Percentiles rank a stretch among this genome's conserved stretches.
Conservation (phyloP, 1,140 invertebrate species). For the Aradophagus sp. region DNA sequence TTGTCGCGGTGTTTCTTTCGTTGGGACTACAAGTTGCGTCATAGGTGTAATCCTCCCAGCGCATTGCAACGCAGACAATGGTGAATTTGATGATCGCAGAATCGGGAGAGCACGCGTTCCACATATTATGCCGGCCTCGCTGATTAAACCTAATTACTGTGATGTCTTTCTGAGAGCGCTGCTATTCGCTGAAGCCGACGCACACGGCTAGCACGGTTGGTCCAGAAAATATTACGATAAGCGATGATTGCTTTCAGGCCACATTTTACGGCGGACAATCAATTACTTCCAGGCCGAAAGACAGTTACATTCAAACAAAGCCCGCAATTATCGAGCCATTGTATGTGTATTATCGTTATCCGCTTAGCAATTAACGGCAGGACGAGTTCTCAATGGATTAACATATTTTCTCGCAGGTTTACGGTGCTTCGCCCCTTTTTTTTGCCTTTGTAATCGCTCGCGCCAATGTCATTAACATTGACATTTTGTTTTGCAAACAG, state of each 20-base stretch:
- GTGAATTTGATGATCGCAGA: slow-evolving; percentile 24
- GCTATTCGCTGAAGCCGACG: slow-evolving; percentile 16
- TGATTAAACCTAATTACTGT: slow-evolving; percentile 18
- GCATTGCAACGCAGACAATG: slow-evolving; percentile 38
- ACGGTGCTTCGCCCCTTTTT: slow-evolving; percentile 23
- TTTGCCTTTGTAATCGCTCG: not conserved
- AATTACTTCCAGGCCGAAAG: slow-evolving; percentile 15
- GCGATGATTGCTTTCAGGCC: slow-evolving; percentile 19
- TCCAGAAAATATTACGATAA: slow-evolving; percentile 28
- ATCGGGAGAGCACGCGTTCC: slow-evolving; percentile 28
- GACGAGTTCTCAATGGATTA: slow-evolving; percentile 32
- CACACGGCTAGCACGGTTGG: slow-evolving; percentile 16
- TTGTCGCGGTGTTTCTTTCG: too few relatives aligned
- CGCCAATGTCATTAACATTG: slow-evolving; percentile 31
- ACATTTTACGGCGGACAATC: slow-evolving; percentile 8
- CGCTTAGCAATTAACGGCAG: slow-evolving; percentile 30
- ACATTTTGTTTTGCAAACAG: slow-evolving; percentile 4
- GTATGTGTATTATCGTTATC: slow-evolving; percentile 25
- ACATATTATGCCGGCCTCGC: slow-evolving; percentile 34
- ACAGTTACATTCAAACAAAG: slow-evolving; percentile 40
- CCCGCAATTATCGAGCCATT: slow-evolving; percentile 46
- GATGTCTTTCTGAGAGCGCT: slow-evolving; percentile 24
- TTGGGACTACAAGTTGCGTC: too few relatives aligned
- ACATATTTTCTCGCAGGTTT: slow-evolving; percentile 39
- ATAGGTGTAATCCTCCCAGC: too few relatives aligned